phyloP scores from a whole-genome alignment of 64 coral and sea anemone species.

The Pocillopora verrucosa region DNA sequence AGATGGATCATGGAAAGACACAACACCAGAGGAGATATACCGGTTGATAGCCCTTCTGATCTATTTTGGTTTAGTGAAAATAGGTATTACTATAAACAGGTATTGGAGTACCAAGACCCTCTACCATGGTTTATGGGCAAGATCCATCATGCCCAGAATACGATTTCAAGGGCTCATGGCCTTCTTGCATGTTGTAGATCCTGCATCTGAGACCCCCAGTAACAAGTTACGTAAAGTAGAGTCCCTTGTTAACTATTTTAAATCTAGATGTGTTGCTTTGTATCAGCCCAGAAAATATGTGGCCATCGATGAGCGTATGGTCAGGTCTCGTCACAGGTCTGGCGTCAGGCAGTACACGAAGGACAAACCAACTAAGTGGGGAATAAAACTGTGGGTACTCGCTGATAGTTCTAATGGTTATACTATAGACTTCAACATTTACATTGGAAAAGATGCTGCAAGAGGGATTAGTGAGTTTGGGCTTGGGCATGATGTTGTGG shows the following conservation, averaged over 20 bases:
- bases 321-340: slow-evolving; percentile 45
- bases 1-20: slow-evolving; percentile 56
- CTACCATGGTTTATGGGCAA: slow-evolving; percentile 74
- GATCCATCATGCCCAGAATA: slow-evolving; percentile 39
- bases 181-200: slow-evolving; percentile 68
- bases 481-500: slow-evolving; percentile 30
- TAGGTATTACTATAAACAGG: slow-evolving; percentile 37
- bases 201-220: slow-evolving; percentile 34
- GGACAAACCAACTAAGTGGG: slow-evolving; percentile 59
- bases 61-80: slow-evolving; percentile 55
- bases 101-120: slow-evolving; percentile 64
- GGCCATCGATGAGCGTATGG: slow-evolving; percentile 55
- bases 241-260: slow-evolving; percentile 48
- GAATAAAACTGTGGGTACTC: slow-evolving; percentile 50
- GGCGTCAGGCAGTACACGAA: slow-evolving; percentile 51
- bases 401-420: slow-evolving; percentile 52
- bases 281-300: slow-evolving; percentile 55
- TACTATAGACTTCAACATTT: slow-evolving; percentile 24
- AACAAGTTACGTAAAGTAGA: slow-evolving; percentile 53
- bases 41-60: slow-evolving; percentile 38
- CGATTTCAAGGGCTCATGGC: slow-evolving; percentile 56
- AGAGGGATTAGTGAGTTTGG: background rate
- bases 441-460: background rate
- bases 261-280: slow-evolving; percentile 54
- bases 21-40: slow-evolving; percentile 41